Evolutionary conservation across 1,140 invertebrate genomes (phyloP).

Genomic region (Danaus melanippus): DNA sequence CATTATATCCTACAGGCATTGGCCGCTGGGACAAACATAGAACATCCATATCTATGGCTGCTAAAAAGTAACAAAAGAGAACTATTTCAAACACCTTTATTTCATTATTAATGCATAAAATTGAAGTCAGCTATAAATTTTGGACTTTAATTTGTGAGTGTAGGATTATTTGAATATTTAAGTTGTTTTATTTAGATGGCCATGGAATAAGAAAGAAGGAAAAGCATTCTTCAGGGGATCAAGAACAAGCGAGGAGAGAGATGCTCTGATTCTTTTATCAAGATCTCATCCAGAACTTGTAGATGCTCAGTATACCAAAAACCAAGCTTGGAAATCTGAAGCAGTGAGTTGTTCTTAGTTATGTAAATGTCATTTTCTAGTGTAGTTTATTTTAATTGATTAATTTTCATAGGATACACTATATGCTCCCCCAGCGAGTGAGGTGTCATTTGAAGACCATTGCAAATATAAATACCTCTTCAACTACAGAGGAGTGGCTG

Average conservation of each 20-base stretch:
- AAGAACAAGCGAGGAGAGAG: slow-evolving; percentile 90
- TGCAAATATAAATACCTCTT: slow-evolving; percentile 96
- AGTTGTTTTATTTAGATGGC: slow-evolving; percentile 56
- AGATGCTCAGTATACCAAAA: slow-evolving; percentile 96
- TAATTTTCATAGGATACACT: slow-evolving; percentile 83
- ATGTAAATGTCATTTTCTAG: too few relatives aligned
- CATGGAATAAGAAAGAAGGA: slow-evolving; percentile 85
- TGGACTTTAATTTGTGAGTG: too few relatives aligned
- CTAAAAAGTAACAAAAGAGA: slow-evolving; percentile 65
- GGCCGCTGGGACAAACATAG: slow-evolving; percentile 93
- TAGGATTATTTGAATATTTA: not conserved
- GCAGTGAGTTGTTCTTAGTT: slow-evolving; percentile 67
- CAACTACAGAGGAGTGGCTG: slow-evolving; percentile 96
- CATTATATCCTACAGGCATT: slow-evolving; percentile 91
- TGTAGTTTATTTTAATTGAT: not conserved
- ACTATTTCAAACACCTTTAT: slow-evolving; percentile 1
- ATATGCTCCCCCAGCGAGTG: slow-evolving; percentile 83
- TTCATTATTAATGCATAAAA: slow-evolving; percentile 3
- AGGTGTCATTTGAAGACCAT: slow-evolving; percentile 93
- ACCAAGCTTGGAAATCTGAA: slow-evolving; percentile 98
- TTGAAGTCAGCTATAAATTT: not conserved
- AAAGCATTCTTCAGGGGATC: slow-evolving; percentile 95
- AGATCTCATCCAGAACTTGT: slow-evolving; percentile 83
- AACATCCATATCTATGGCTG: slow-evolving; percentile 78
- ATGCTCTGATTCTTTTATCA: slow-evolving; percentile 90